These are phyloP conservation scores for Avahi laniger DNA, from an alignment of 2,797 vertebrate species.

Conservation along the genomic window DNA sequence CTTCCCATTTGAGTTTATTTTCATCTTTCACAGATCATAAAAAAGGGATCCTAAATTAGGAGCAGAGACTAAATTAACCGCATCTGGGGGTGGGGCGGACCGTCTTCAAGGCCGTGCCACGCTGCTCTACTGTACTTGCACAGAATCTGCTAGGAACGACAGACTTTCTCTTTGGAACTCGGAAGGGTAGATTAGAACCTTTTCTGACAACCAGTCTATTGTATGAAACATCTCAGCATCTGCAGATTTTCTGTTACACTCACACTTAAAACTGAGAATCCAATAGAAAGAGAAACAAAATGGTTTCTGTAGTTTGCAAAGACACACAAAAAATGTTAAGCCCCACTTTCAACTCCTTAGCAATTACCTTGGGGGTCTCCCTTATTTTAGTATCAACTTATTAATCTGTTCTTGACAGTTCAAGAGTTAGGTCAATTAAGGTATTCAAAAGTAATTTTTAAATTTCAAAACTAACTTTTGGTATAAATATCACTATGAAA, in stretches of 20 bases:
- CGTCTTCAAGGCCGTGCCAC: slow-evolving; percentile 33
- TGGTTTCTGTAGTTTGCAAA: neutral
- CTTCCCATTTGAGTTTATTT: slow-evolving; percentile 40
- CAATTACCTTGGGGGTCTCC: neutral
- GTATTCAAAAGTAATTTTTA: neutral
- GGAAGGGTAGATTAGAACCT: neutral
- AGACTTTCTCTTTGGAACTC: neutral
- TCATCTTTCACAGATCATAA: slow-evolving; percentile 23
- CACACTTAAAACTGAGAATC: neutral
- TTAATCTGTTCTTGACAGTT: neutral
- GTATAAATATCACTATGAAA: neutral
- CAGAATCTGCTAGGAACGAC: neutral
- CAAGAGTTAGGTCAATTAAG: neutral
- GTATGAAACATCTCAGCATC: neutral
- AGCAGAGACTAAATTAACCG: slow-evolving; percentile 19
- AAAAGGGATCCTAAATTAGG: slow-evolving; percentile 26
- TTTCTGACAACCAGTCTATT: neutral
- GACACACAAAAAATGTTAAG: neutral
- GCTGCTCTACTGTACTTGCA: slow-evolving; percentile 2
- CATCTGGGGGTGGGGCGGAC: neutral
- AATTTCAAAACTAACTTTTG: neutral
- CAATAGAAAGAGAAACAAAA: neutral
- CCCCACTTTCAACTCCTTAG: neutral
- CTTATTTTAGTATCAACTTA: neutral
- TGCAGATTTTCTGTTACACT: neutral